Evolutionary conservation across 2,797 vertebrate species (phyloP).

Genomic region (Melanotaenia nigrans): DNA sequence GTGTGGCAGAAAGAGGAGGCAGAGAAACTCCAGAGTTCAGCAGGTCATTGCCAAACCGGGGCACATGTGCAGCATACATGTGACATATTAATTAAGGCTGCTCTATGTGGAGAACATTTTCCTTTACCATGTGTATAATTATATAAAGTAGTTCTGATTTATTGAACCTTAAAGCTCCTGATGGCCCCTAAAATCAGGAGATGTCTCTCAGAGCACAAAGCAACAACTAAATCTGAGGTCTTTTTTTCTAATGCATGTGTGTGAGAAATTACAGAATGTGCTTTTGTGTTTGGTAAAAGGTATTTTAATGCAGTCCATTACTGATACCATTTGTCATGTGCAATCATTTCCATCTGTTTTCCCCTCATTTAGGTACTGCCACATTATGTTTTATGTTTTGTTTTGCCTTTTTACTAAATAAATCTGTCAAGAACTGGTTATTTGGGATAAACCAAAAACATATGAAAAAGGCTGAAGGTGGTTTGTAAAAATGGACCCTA

Average conservation of each 20-base stretch:
- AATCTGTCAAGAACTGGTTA: background rate
- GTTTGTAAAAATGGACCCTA: background rate
- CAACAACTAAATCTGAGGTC: background rate
- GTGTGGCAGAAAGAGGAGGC: constrained; percentile 13
- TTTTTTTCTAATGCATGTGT: constrained; percentile 1
- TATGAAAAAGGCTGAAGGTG: background rate
- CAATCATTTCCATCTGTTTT: background rate
- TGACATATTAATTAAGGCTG: constrained; percentile 10
- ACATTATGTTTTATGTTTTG: background rate
- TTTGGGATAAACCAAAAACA: background rate
- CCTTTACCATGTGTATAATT: background rate
- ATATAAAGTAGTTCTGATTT: background rate
- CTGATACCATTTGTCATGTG: background rate
- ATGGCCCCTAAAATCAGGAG: background rate
- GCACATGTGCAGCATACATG: background rate
- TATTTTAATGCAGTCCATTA: constrained; percentile 1
- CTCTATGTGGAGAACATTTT: background rate
- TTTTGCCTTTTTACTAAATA: background rate
- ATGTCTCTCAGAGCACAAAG: background rate
- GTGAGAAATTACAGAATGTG: background rate
- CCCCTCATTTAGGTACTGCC: background rate
- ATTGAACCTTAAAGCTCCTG: background rate
- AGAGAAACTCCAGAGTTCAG: constrained; percentile 2
- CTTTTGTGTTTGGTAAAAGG: constrained; percentile 12
- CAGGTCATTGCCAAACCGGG: background rate